Percentiles rank a stretch among this genome's conserved stretches.
phyloP scores from a whole-genome alignment of 2,797 vertebrate genomes.

The Alosa sapidissima region DNA sequence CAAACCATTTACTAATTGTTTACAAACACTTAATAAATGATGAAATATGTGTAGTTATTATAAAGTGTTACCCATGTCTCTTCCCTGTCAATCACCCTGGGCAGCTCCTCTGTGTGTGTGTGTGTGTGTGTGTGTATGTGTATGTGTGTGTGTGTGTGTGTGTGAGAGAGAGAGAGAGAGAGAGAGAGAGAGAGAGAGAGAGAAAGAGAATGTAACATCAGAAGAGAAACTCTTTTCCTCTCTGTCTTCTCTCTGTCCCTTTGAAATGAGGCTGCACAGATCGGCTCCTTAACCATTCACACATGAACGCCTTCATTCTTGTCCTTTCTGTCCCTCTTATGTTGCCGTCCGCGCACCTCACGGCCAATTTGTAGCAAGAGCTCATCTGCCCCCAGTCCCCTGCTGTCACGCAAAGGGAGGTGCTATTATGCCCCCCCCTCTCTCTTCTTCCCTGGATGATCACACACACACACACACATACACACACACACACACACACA shows the following conservation, averaged over 20 bases:
- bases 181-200: too few relatives aligned
- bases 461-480: background rate
- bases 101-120: background rate
- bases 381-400: conserved; percentile 66
- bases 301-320: conserved; percentile 55
- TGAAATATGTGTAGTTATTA: too few relatives aligned
- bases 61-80: too few relatives aligned
- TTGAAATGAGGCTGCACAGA: conserved; percentile 55
- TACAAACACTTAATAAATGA: too few relatives aligned
- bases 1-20: too few relatives aligned
- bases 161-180: too few relatives aligned
- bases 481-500: conserved; percentile 39
- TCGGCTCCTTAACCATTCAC: conserved; percentile 49
- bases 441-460: background rate
- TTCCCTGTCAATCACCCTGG: background rate
- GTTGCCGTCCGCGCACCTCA: conserved; percentile 47
- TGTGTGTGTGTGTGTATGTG: background rate
- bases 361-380: conserved; percentile 67
- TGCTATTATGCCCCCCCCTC: conserved; percentile 64
- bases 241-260: background rate
- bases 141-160: background rate
- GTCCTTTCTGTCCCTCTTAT: conserved; percentile 50
- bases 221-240: background rate
- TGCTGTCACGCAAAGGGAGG: conserved; percentile 66
- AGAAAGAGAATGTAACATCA: background rate